Conservation (phyloP, 23 tunicate species). For the Trididemnum miniatum region DNA sequence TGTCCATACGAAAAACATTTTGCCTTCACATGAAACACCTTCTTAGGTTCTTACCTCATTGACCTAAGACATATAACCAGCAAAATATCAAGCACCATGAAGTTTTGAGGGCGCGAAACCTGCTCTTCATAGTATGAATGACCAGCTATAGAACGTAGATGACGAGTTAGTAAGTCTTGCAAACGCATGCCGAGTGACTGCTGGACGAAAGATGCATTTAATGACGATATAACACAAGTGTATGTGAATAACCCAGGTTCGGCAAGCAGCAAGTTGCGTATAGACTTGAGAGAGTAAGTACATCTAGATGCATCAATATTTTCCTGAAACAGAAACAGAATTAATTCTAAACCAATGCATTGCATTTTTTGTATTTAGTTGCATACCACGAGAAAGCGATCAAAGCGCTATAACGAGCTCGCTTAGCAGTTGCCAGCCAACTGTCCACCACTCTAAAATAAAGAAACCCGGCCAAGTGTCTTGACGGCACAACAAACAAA, state of each 20-base stretch:
- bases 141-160: slow-evolving; percentile 57
- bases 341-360: no score
- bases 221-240: slow-evolving; percentile 51
- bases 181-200: neutral
- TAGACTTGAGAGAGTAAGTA: slow-evolving; percentile 57
- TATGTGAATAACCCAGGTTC: slow-evolving; percentile 77
- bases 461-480: no score
- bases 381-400: no score
- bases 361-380: no score
- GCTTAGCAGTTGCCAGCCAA: no score
- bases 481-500: no score
- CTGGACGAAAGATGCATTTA: slow-evolving; percentile 27
- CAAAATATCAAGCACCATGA: slow-evolving; percentile 58
- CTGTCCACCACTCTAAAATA: no score
- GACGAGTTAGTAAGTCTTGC: slow-evolving; percentile 72
- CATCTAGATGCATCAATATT: slow-evolving; percentile 59
- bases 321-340: slow-evolving; percentile 67
- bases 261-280: slow-evolving; percentile 43
- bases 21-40: no score
- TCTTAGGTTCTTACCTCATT: slow-evolving; percentile 58
- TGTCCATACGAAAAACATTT: no score
- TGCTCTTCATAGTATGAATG: slow-evolving; percentile 49
- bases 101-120: slow-evolving; percentile 9
- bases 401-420: no score
- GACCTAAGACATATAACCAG: slow-evolving; percentile 47